Evolutionary conservation across 2,888 invertebrate genomes (phyloP).

Genomic region (Zaprionus lineosus): DNA sequence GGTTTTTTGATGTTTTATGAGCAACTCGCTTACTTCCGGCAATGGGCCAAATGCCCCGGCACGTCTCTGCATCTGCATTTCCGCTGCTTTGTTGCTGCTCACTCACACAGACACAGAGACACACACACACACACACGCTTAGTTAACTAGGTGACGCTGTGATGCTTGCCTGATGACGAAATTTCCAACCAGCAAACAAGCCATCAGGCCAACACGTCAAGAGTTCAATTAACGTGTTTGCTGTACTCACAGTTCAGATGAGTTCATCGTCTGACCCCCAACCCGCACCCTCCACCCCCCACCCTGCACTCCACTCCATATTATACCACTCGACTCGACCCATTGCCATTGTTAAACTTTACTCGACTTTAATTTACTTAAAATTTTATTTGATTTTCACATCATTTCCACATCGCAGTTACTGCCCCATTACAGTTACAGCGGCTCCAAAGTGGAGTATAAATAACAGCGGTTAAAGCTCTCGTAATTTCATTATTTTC

Average conservation of each 20-base stretch:
- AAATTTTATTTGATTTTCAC: constrained; percentile 22
- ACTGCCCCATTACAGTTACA: too few relatives aligned
- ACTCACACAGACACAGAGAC: not conserved
- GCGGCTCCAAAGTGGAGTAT: not conserved
- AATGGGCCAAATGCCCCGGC: not conserved
- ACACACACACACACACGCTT: constrained; percentile 8
- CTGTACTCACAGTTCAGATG: constrained; percentile 40
- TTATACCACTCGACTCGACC: constrained; percentile 22
- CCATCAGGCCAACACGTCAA: constrained; percentile 41
- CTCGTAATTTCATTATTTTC: not conserved
- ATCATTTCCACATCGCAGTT: constrained; percentile 9
- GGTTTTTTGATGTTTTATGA: constrained; percentile 37
- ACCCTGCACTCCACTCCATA: too few relatives aligned
- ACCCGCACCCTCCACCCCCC: constrained; percentile 6
- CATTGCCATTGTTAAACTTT: constrained; percentile 41
- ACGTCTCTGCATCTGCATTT: constrained; percentile 45
- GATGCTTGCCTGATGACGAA: constrained; percentile 49
- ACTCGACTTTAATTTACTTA: constrained; percentile 10
- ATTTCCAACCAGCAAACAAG: constrained; percentile 27
- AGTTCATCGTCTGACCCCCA: constrained; percentile 50
- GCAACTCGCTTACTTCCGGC: constrained; percentile 44
- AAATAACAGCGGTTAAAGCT: not conserved
- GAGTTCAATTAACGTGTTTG: constrained; percentile 66
- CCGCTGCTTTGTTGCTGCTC: constrained; percentile 57
- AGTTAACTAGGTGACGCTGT: constrained; percentile 62